Conservation (phyloP, 2,113 vertebrate species). For the Onychostoma macrolepis region DNA sequence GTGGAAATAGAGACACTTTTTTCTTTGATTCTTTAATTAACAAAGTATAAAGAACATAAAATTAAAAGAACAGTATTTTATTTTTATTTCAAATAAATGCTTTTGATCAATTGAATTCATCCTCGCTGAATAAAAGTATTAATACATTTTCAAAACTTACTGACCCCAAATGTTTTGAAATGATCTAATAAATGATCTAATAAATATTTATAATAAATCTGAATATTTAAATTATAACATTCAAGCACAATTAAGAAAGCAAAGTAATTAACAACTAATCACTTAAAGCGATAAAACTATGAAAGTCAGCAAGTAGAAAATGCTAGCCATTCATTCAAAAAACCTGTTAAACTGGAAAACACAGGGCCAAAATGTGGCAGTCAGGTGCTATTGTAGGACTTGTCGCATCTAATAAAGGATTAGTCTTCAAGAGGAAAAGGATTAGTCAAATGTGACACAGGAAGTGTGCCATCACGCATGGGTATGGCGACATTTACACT, state of each 20-base stretch:
- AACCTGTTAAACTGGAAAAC: neutral
- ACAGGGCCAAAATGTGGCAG: constrained; percentile 10
- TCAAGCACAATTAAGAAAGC: neutral
- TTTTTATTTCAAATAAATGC: neutral
- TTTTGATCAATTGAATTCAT: neutral
- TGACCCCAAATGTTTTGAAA: neutral
- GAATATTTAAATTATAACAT: neutral
- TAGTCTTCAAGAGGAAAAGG: constrained; percentile 45
- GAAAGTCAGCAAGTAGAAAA: neutral
- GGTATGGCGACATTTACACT: constrained; percentile 6
- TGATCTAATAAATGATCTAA: neutral
- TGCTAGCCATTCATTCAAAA: neutral
- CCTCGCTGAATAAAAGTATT: neutral
- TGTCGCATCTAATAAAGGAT: constrained; percentile 50
- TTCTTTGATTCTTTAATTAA: neutral
- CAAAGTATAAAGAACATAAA: neutral
- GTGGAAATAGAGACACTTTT: too few species aligned
- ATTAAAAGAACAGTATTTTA: too few species aligned
- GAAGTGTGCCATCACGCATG: constrained; percentile 33
- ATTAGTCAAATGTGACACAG: constrained; percentile 41
- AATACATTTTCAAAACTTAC: neutral
- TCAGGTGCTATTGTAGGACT: constrained; percentile 31
- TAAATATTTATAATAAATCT: neutral
- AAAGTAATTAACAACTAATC: neutral
- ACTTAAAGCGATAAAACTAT: too few species aligned